A percentile compares a stretch with the other conserved stretches of the same genome.
Evolutionary conservation across 2,113 vertebrate genomes (phyloP).

Genomic region (Alethe castanea): DNA sequence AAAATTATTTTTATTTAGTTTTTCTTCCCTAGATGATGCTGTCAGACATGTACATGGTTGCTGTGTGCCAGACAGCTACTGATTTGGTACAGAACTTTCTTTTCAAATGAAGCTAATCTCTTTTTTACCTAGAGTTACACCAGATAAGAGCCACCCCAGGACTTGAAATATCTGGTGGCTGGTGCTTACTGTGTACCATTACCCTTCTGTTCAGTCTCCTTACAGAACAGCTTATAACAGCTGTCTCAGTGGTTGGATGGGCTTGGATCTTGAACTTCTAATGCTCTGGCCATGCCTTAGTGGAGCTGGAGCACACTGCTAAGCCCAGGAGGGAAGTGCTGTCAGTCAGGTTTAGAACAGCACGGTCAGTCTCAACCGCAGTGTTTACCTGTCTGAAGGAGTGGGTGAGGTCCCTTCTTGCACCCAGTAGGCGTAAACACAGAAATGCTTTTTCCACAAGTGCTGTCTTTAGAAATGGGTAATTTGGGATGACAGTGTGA

Average conservation of each 20-base stretch:
- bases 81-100: neutral
- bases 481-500: neutral
- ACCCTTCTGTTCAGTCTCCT: neutral
- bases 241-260: neutral
- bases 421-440: neutral
- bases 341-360: neutral
- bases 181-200: neutral
- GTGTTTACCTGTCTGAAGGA: neutral
- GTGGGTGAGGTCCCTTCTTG: neutral
- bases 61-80: neutral
- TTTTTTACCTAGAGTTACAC: neutral
- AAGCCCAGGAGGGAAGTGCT: neutral
- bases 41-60: neutral
- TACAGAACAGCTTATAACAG: neutral
- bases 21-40: neutral
- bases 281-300: neutral
- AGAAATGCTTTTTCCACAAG: conserved; percentile 1
- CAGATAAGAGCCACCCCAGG: neutral
- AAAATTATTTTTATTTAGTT: neutral
- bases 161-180: neutral
- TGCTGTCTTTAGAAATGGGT: neutral
- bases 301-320: neutral
- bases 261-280: neutral
- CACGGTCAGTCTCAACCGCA: neutral
- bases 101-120: neutral